phyloP scores from a whole-genome alignment of 2,888 invertebrate species.

The Hedychridium roseum region DNA sequence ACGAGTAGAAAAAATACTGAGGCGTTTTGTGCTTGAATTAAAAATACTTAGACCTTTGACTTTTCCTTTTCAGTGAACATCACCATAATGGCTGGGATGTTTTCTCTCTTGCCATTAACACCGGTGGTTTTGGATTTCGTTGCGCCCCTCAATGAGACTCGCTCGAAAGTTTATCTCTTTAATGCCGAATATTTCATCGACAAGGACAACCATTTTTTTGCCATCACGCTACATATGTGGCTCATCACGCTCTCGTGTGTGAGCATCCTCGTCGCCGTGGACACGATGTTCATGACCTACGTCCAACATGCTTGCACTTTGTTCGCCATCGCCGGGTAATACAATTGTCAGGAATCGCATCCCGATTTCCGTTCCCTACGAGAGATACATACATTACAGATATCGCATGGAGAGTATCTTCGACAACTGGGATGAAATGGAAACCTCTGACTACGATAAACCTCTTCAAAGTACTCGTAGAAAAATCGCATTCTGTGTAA shows the following conservation, averaged over 20 bases:
- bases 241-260: conserved; percentile 1
- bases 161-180: too few relatives aligned
- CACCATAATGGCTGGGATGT: too few relatives aligned
- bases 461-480: neutral
- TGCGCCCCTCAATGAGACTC: too few relatives aligned
- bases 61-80: too few relatives aligned
- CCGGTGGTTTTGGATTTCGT: too few relatives aligned
- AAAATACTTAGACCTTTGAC: too few relatives aligned
- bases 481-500: neutral
- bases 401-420: neutral
- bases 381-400: neutral
- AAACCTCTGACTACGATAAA: too few relatives aligned
- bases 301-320: conserved; percentile 2
- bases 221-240: neutral
- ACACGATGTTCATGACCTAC: conserved; percentile 5
- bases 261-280: neutral
- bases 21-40: too few relatives aligned
- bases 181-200: conserved; percentile 1
- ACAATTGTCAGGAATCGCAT: neutral
- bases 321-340: conserved; percentile 5
- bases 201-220: conserved; percentile 2
- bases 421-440: neutral
- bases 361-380: neutral
- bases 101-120: too few relatives aligned
- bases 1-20: too few relatives aligned